phyloP scores from a whole-genome alignment of 2,113 vertebrate genomes.

The Prunella himalayana region DNA sequence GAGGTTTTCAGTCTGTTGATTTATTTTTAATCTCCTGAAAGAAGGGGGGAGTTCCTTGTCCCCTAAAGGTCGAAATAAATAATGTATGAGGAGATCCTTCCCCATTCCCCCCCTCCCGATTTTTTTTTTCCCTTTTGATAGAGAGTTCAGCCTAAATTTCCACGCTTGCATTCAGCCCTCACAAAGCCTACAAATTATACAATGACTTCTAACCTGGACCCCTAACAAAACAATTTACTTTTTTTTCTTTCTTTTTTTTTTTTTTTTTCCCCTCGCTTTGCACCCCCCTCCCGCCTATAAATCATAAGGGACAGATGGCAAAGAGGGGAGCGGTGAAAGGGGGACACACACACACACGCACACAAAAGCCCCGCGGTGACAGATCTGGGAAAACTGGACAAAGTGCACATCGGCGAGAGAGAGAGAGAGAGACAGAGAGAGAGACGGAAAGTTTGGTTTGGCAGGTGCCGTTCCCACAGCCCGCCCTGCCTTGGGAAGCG shows the following conservation, averaged over 20 bases:
- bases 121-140: conserved; percentile 71
- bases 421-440: background rate
- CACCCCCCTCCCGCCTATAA: conserved; percentile 34
- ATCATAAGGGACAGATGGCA: conserved; percentile 77
- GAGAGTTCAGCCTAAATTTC: conserved; percentile 79
- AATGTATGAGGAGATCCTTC: conserved; percentile 76
- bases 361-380: conserved; percentile 71
- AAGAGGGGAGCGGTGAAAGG: conserved; percentile 23
- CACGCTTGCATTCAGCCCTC: conserved; percentile 77
- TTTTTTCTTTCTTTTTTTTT: background rate
- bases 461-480: conserved; percentile 76
- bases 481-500: conserved; percentile 60
- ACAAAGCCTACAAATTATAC: conserved; percentile 86
- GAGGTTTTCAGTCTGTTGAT: conserved; percentile 76
- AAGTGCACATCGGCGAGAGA: conserved; percentile 74
- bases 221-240: conserved; percentile 65
- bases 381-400: conserved; percentile 69
- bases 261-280: background rate
- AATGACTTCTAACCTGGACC: conserved; percentile 80
- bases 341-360: conserved; percentile 63
- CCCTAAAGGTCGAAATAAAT: conserved; percentile 80
- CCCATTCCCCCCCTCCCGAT: conserved; percentile 36
- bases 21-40: conserved; percentile 79
- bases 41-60: conserved; percentile 73
- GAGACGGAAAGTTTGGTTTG: conserved; percentile 69